Evolutionary conservation across 2,113 vertebrate genomes (phyloP).

Genomic region (Odontophorus gujanensis): DNA sequence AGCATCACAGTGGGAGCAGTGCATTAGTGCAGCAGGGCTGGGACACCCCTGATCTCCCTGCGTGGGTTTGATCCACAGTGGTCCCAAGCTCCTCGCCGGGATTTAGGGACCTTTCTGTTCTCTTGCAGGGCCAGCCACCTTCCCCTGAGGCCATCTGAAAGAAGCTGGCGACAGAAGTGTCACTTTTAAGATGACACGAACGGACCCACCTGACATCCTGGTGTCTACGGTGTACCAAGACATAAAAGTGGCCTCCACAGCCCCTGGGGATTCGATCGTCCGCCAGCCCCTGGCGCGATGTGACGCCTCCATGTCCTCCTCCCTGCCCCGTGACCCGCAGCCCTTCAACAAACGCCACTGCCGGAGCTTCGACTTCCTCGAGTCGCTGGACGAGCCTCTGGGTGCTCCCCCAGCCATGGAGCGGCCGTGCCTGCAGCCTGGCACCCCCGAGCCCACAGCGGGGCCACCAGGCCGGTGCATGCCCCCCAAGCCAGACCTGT

Average conservation of each 20-base stretch:
- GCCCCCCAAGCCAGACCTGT: slow-evolving; percentile 76
- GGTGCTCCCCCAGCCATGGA: slow-evolving; percentile 79
- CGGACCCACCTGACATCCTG: slow-evolving; percentile 94
- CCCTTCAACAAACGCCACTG: slow-evolving; percentile 96
- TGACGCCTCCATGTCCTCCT: slow-evolving; percentile 87
- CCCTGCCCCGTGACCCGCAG: slow-evolving; percentile 82
- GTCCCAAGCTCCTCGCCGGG: accelerated
- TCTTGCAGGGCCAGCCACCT: slow-evolving; percentile 51
- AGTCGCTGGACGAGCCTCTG: slow-evolving; percentile 89
- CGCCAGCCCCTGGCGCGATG: slow-evolving; percentile 81
- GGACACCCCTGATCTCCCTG: accelerated
- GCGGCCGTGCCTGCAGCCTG: slow-evolving; percentile 70
- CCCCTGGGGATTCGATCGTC: slow-evolving; percentile 71
- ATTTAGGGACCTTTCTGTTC: not conserved
- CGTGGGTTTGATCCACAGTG: accelerated
- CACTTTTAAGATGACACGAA: slow-evolving; percentile 95
- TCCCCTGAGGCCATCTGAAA: slow-evolving; percentile 82
- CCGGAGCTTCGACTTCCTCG: slow-evolving; percentile 94
- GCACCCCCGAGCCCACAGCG: slow-evolving; percentile 68
- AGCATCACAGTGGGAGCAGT: not conserved
- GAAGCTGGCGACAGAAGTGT: slow-evolving; percentile 69
- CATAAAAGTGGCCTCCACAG: slow-evolving; percentile 83
- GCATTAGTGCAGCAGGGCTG: not conserved
- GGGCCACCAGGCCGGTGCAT: slow-evolving; percentile 72
- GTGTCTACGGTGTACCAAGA: slow-evolving; percentile 93